Evolutionary conservation across 2,888 invertebrate species (phyloP).

Genomic region (Lacanobia oleracea): DNA sequence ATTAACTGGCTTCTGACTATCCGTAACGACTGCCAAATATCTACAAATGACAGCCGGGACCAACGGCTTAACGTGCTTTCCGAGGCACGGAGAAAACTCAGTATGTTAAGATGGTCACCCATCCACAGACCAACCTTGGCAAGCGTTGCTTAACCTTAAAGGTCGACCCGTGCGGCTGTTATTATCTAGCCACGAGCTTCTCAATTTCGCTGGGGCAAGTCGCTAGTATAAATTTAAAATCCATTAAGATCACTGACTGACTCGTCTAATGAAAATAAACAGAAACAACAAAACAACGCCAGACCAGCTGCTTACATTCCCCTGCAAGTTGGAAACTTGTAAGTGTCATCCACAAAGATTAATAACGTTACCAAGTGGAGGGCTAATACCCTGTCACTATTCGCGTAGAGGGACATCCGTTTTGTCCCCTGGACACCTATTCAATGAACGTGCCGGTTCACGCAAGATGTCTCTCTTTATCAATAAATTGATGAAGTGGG

Average conservation of each 20-base stretch:
- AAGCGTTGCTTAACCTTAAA: no score
- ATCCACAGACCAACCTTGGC: no score
- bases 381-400: constrained; percentile 23
- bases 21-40: no score
- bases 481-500: constrained; percentile 18
- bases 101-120: no score
- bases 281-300: not conserved
- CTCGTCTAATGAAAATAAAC: not conserved
- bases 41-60: no score
- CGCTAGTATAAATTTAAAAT: not conserved
- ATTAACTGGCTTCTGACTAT: no score
- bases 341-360: constrained; percentile 27
- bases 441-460: constrained; percentile 16
- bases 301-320: constrained; percentile 4
- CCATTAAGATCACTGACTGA: not conserved
- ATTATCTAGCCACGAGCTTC: no score
- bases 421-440: constrained; percentile 24
- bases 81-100: no score
- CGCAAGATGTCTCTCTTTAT: constrained; percentile 37
- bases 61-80: no score
- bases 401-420: constrained; percentile 18
- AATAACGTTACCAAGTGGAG: constrained; percentile 21
- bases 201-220: no score
- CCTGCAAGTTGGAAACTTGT: not conserved
- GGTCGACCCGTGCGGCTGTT: no score